Evolutionary conservation across 2,113 vertebrate genomes (phyloP).

Genomic region (Ginglymostoma cirratum): DNA sequence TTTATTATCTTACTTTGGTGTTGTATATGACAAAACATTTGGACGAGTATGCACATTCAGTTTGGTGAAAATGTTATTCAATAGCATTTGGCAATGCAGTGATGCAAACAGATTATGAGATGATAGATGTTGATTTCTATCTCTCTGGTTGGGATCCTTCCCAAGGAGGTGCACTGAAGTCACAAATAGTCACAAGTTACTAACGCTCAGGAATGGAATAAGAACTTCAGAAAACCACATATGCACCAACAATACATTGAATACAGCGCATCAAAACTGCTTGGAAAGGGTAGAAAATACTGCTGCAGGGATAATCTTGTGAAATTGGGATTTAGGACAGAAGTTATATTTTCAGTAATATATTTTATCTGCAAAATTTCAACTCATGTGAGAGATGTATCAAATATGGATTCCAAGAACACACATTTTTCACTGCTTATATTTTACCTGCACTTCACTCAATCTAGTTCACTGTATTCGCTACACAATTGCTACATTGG

Average conservation of each 20-base stretch:
- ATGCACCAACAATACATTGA: not conserved
- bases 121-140: not conserved
- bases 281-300: not conserved
- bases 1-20: not conserved
- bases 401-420: not conserved
- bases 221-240: not conserved
- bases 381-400: not conserved
- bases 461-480: no score
- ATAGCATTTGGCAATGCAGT: not conserved
- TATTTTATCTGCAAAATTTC: not conserved
- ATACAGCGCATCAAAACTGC: not conserved
- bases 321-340: not conserved
- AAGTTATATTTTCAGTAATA: not conserved
- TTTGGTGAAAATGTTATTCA: not conserved
- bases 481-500: no score
- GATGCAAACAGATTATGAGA: not conserved
- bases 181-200: not conserved
- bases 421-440: not conserved
- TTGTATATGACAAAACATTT: not conserved
- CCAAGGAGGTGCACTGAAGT: not conserved
- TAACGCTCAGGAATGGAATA: not conserved
- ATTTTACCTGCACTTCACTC: no score
- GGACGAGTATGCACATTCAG: not conserved
- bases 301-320: not conserved
- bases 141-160: not conserved